Conservation (phyloP, 2,113 vertebrate genomes). For the Lophotis ruficrista region DNA sequence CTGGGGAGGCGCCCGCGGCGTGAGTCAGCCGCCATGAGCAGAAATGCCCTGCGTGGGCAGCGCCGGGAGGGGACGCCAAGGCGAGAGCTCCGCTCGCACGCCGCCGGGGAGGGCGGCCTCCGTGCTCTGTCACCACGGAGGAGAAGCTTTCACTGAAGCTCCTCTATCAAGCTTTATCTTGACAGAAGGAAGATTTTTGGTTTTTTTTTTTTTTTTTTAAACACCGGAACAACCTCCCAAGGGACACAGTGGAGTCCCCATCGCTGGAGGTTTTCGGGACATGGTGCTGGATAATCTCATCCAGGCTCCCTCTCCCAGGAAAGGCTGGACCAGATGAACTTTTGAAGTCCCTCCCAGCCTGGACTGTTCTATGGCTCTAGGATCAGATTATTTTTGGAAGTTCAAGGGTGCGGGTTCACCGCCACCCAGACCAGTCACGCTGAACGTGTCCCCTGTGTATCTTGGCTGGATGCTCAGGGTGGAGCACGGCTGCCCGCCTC, state of each 20-base stretch:
- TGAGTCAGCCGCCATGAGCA: not conserved
- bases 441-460: rapidly evolving
- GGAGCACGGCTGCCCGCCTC: not conserved
- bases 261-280: not conserved
- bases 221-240: not conserved
- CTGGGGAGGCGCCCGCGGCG: not conserved
- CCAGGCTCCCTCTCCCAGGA: not conserved
- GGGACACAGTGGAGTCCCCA: not conserved
- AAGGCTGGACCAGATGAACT: not conserved
- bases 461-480: not conserved
- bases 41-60: not conserved
- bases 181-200: not conserved
- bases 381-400: not conserved
- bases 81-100: rapidly evolving
- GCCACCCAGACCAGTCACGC: rapidly evolving
- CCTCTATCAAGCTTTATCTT: not conserved
- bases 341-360: not conserved
- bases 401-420: not conserved
- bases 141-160: not conserved
- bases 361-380: not conserved
- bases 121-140: rapidly evolving
- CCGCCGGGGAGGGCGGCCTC: not conserved
- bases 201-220: no score
- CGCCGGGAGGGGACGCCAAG: not conserved
- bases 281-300: not conserved